A percentile compares a stretch with the other conserved stretches of the same genome.
These are phyloP conservation scores for Barypeithes pellucidus DNA, from an alignment of 2,888 invertebrate genomes.

Conservation along the genomic window DNA sequence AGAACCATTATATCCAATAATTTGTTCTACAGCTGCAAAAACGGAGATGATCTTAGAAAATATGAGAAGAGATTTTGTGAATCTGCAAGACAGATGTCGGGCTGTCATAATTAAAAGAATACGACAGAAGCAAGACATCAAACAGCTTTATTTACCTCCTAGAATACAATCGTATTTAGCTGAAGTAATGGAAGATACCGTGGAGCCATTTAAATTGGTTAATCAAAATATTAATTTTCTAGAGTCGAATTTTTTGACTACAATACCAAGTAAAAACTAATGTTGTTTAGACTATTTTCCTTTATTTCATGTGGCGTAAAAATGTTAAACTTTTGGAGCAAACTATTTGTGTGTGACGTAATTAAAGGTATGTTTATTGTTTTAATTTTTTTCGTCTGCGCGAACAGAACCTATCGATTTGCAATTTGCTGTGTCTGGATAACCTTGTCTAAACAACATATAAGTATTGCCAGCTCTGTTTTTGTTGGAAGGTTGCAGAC, in stretches of 20 bases:
- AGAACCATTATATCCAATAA: slow-evolving; percentile 79
- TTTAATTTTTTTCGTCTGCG: too few relatives aligned
- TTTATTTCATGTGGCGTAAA: neutral
- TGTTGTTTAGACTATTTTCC: neutral
- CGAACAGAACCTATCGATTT: too few relatives aligned
- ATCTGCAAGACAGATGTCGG: slow-evolving; percentile 80
- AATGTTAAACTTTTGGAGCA: too few relatives aligned
- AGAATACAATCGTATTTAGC: slow-evolving; percentile 74
- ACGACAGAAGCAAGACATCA: slow-evolving; percentile 71
- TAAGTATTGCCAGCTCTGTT: too few relatives aligned
- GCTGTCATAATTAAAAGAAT: slow-evolving; percentile 76
- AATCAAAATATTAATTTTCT: slow-evolving; percentile 38
- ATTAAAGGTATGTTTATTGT: too few relatives aligned
- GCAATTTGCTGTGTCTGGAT: too few relatives aligned
- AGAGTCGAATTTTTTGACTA: slow-evolving; percentile 41
- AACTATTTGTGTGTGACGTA: too few relatives aligned
- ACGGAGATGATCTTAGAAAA: slow-evolving; percentile 80
- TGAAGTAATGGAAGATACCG: slow-evolving; percentile 72
- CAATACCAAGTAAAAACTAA: slow-evolving; percentile 38
- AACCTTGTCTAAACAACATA: too few relatives aligned
- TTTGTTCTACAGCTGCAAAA: slow-evolving; percentile 83
- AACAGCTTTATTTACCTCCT: slow-evolving; percentile 75
- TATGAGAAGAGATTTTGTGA: slow-evolving; percentile 77
- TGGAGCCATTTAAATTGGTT: slow-evolving; percentile 38
- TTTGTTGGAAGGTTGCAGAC: too few relatives aligned